Conservation (phyloP, 1,140 invertebrate species). For the Tetragonula clypearis region DNA sequence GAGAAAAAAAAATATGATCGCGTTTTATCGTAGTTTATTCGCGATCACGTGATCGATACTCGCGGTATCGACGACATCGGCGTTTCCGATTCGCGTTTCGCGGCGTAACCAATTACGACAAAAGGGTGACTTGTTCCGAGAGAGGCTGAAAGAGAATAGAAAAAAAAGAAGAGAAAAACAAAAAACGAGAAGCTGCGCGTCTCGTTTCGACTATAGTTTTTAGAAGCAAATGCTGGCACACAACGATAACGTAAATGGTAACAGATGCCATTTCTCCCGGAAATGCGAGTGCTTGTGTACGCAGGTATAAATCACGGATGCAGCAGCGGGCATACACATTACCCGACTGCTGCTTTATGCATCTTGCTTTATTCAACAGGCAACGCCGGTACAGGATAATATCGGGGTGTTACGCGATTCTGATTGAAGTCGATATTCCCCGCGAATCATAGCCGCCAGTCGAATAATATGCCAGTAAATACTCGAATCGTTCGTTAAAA, state of each 20-base stretch:
- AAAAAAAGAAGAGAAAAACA: background rate
- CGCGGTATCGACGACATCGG: background rate
- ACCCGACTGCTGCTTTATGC: constrained; percentile 42
- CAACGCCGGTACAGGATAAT: constrained; percentile 24
- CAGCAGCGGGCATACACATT: constrained; percentile 32
- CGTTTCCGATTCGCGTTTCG: background rate
- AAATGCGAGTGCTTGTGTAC: constrained; percentile 33
- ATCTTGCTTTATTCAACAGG: constrained; percentile 51
- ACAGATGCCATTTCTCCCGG: constrained; percentile 41
- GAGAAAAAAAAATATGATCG: background rate
- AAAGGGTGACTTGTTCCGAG: background rate
- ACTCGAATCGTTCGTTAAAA: background rate
- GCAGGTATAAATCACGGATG: constrained; percentile 47
- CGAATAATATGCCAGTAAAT: constrained; percentile 8
- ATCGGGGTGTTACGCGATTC: constrained; percentile 23
- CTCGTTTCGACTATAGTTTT: background rate
- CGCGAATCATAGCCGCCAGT: background rate
- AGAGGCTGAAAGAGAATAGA: background rate
- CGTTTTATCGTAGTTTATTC: background rate
- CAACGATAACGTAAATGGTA: constrained; percentile 26
- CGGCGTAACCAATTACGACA: background rate
- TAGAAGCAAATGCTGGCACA: background rate
- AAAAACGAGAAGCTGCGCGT: background rate
- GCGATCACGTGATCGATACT: background rate
- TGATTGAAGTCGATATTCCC: constrained; percentile 22